Base-by-base conservation (phyloP, 2,888 invertebrate species). In the Trachelus tabidus region DNA sequence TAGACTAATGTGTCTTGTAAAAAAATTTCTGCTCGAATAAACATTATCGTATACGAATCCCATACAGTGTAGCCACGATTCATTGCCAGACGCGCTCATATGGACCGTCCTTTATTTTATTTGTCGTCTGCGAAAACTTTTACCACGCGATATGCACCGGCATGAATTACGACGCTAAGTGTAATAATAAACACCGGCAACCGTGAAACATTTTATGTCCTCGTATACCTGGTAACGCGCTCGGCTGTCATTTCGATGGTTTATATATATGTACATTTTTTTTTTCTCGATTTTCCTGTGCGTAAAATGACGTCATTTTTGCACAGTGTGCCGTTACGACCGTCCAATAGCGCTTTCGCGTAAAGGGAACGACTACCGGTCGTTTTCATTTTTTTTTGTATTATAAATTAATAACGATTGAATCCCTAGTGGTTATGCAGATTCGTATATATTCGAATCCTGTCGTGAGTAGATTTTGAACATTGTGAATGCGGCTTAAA, bases 161-260 rank as follows among this genome's bases (percentile, higher is more conserved):
- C 15, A 35, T 74, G 74, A 74, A 74, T 74, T 74, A 74, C 74
- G 35, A 34, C 35, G 74, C 74, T 74, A 74, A 74, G 74, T 74
- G 74, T 74, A 74, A 74, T 74, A 74, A 74, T 74, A 74, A 74
- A 74, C 74, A 74, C 74, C 74, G 74, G 74, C 35, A 30, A 74
- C 23, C 74, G 34, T 74, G 74, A 35, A 35, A 74, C 74, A 74
- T 74, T 74, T 74, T 74, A 74, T 74, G 74, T 11, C 31, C 74
- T 74, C 35, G 74, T 74, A 35, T 74, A 74, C 56, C 56, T 15
- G 56, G 56, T 56, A 56, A 56, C 23, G 56, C 2, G 56, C 56
- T 56, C 9, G 23, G 56, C 23, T 56, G 56, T 15, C 56, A 23
- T 56, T 23, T 56, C 23, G 9, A 56, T 23, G 56, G 23, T 56